Evolutionary conservation across 2,113 vertebrate genomes (phyloP), one percentile per base, ranked within the genome.

Genomic region (Thunnus thynnus): DNA sequence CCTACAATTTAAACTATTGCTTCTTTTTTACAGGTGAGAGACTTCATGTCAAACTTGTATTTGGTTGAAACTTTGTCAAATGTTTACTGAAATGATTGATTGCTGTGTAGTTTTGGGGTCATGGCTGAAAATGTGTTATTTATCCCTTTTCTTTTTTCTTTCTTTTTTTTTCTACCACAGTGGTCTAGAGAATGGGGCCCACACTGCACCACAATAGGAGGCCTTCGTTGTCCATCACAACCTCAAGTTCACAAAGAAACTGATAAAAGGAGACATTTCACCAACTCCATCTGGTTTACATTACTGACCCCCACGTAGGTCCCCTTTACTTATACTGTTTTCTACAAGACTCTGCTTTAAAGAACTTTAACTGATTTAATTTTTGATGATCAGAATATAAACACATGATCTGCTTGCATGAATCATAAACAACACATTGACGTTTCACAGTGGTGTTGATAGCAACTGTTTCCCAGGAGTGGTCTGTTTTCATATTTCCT

Each of bases 191-290:
- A 71, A 51, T 46, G 25, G 30, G 20, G 56, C 76, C 68, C 63
- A 60, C 18, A 20, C 32, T 36, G 47, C 4, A 27, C 57, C 25
- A 78, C 48, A 76, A 76, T 68, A 75, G 48, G 61, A 54, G 62
- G 47, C 55, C 36, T 73, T 47, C 10, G 32, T 69, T 64, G 18
- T 82, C 56, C 41, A 76, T 76, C 44, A 62, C 16, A 60, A 60
- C 64, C 50, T 41, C 71, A 77, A 75, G 67, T 86, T 80, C 63
- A 87, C 72, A 83, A 87, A 88, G 67, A 89, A 76, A 67, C 14
- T 71, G 44, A 83, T 69, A 72, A 85, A 76, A 41, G 41, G 32
- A 82, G 76, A 86, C 77, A 81, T 87, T 92, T 64, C 73, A 64
- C 52, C 11, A 51, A 30, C 60, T 67, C 82, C 1, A 46, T 51